Conservation (phyloP, 1,140 invertebrate genomes). For the Dendroctonus valens region DNA sequence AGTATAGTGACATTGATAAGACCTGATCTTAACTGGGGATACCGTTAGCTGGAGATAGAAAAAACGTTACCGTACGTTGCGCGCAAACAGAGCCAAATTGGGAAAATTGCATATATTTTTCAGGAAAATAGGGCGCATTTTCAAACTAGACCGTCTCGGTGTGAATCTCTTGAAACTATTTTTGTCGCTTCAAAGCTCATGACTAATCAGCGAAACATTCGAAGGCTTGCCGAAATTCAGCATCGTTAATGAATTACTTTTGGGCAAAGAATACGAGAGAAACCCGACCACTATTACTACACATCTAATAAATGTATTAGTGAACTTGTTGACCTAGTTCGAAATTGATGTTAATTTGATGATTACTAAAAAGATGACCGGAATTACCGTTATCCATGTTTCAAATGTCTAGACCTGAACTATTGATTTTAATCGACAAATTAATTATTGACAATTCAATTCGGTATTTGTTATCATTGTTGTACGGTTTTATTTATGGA, state of each 20-base stretch:
- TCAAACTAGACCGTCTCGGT: not conserved
- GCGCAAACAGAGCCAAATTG: constrained; percentile 32
- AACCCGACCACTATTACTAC: constrained; percentile 5
- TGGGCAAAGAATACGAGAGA: not conserved
- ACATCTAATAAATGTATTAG: constrained; percentile 13
- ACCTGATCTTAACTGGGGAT: constrained; percentile 31
- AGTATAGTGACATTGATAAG: constrained; percentile 33
- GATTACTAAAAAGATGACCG: constrained; percentile 12
- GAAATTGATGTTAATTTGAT: constrained; percentile 17
- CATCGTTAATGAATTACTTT: no score
- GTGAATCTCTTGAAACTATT: no score
- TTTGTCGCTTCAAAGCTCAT: no score
- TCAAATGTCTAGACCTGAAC: constrained; percentile 13
- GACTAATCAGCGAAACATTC: no score
- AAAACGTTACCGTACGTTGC: constrained; percentile 25
- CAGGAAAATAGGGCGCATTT: constrained; percentile 5
- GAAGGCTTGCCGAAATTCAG: no score
- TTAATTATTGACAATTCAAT: not conserved
- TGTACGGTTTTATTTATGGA: not conserved
- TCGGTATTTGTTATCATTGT: not conserved
- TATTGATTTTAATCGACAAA: constrained; percentile 12
- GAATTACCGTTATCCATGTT: constrained; percentile 1
- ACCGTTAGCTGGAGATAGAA: constrained; percentile 11
- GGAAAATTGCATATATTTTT: constrained; percentile 23
- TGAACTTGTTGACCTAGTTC: constrained; percentile 14